Conservation (phyloP, 2,797 vertebrate genomes). For the Esox lucius region DNA sequence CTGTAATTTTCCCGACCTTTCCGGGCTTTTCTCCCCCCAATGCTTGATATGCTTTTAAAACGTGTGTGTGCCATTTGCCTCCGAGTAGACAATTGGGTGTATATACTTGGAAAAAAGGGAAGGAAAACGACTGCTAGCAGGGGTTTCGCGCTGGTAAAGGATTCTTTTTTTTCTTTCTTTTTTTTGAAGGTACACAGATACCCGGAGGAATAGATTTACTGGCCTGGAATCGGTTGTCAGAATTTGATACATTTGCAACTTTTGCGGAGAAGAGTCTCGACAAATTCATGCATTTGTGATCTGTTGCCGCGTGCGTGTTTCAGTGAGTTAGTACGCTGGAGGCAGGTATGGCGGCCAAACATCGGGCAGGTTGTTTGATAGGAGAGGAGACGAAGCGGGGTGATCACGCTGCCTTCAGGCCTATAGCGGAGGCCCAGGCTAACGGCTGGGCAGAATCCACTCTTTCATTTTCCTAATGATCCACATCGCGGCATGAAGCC, state of each 20-base stretch:
- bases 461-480: constrained; percentile 75
- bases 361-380: constrained; percentile 58
- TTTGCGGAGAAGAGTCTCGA: constrained; percentile 76
- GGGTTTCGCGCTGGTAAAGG: constrained; percentile 44
- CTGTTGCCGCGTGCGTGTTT: constrained; percentile 26
- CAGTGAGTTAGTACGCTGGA: constrained; percentile 67
- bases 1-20: constrained; percentile 71
- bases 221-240: constrained; percentile 77
- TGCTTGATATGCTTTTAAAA: constrained; percentile 74
- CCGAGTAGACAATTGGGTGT: constrained; percentile 62
- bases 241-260: constrained; percentile 79
- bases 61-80: constrained; percentile 73
- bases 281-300: constrained; percentile 77
- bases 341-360: constrained; percentile 57
- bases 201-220: constrained; percentile 78
- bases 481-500: constrained; percentile 57
- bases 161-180: constrained; percentile 40
- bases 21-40: constrained; percentile 40
- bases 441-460: constrained; percentile 14
- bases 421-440: constrained; percentile 49
- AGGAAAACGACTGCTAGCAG: constrained; percentile 50
- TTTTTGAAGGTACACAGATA: constrained; percentile 69
- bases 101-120: constrained; percentile 48
- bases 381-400: constrained; percentile 65
- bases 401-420: constrained; percentile 67